A percentile compares a stretch with the other conserved stretches of the same genome.
phyloP scores from a whole-genome alignment of 2,797 vertebrate genomes.

The Bradypodion pumilum region DNA sequence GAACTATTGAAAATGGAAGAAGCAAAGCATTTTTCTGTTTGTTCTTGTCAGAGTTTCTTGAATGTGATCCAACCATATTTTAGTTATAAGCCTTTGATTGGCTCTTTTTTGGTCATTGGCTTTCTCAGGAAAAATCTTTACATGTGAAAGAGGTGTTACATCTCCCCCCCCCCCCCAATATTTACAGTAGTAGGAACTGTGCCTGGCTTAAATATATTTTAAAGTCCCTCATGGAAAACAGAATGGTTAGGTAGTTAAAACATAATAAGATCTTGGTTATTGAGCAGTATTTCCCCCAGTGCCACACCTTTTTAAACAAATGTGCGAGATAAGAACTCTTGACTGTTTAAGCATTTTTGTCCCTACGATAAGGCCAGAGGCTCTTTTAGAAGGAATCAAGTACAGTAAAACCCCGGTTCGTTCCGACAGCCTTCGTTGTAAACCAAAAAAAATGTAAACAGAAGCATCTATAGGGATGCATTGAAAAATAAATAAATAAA shows the following conservation, averaged over 20 bases:
- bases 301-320: not conserved
- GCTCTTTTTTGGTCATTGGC: not conserved
- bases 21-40: not conserved
- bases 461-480: too few species aligned
- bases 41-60: not conserved
- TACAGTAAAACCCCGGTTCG: too few species aligned
- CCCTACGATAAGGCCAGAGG: not conserved
- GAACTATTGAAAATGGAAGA: not conserved
- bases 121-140: not conserved
- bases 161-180: not conserved
- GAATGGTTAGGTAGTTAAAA: not conserved
- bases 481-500: too few species aligned
- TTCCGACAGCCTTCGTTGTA: too few species aligned
- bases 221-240: not conserved
- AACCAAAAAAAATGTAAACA: too few species aligned
- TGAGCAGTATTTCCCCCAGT: not conserved
- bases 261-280: not conserved
- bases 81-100: slow-evolving; percentile 10
- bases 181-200: not conserved
- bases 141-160: not conserved
- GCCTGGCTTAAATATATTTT: not conserved
- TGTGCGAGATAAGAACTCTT: not conserved
- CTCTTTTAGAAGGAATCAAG: not conserved
- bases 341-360: not conserved
- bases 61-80: not conserved